Evolutionary conservation across 2,888 invertebrate species (phyloP).

Genomic region (Sinodicranocentrus sp.): DNA sequence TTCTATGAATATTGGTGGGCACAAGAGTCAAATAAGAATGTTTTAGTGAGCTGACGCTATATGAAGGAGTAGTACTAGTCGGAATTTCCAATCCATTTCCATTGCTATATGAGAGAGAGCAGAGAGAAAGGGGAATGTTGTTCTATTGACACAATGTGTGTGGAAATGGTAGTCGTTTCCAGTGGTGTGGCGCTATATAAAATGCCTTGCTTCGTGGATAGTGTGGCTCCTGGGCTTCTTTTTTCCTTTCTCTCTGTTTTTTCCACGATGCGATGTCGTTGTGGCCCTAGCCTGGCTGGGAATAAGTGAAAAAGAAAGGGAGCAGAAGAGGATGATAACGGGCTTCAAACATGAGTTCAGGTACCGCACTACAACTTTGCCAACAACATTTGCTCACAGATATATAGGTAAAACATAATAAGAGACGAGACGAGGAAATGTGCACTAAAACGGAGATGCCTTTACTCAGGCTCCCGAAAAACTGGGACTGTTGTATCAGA

Average conservation of each 20-base stretch:
- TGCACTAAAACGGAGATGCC: not conserved
- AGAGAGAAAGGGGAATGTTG: constrained; percentile 32
- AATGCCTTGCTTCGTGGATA: too few relatives aligned
- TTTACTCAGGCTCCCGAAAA: too few relatives aligned
- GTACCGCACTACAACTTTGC: constrained; percentile 53
- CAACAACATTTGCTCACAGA: constrained; percentile 14
- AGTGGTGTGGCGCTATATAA: not conserved
- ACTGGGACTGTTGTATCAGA: too few relatives aligned
- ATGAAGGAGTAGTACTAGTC: constrained; percentile 2
- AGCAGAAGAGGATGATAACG: constrained; percentile 45
- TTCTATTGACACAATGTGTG: constrained; percentile 45
- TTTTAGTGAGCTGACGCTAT: not conserved
- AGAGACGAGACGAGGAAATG: too few relatives aligned
- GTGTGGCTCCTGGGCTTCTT: too few relatives aligned
- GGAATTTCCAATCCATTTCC: constrained; percentile 60
- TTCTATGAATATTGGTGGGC: too few relatives aligned
- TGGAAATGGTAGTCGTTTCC: constrained; percentile 26
- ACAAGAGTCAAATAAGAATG: not conserved
- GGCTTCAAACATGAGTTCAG: constrained; percentile 56
- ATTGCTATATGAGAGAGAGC: constrained; percentile 16
- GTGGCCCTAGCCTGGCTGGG: constrained; percentile 17
- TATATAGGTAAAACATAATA: not conserved
- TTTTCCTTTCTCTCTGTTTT: not conserved
- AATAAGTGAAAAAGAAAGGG: constrained; percentile 5
- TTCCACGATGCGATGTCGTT: constrained; percentile 2